These are phyloP conservation scores for Thereuonema tuberculata DNA, from an alignment of 1,140 invertebrate species.

Conservation along the genomic window DNA sequence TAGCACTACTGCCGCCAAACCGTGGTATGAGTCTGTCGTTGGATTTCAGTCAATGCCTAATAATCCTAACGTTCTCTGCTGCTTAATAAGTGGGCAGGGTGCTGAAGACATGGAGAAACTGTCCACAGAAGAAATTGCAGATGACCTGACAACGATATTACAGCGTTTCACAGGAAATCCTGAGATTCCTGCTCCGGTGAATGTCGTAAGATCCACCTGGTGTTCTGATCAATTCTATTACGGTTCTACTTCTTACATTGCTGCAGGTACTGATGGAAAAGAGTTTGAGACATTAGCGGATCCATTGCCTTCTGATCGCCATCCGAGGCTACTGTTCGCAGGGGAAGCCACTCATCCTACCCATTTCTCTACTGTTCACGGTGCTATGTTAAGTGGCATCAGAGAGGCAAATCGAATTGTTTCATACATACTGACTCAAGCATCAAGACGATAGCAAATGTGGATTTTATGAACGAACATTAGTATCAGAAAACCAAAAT, in stretches of 20 bases:
- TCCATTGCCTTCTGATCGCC: neutral
- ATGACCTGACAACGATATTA: neutral
- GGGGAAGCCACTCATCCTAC: slow-evolving; percentile 53
- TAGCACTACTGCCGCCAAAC: neutral
- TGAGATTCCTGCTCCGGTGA: neutral
- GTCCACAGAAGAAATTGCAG: neutral
- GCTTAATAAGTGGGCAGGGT: neutral
- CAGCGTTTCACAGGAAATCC: neutral
- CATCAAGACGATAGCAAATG: too few species aligned
- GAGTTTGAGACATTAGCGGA: neutral
- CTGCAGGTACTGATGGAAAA: neutral
- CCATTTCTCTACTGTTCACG: slow-evolving; percentile 60
- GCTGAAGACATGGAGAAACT: neutral
- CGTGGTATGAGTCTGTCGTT: neutral
- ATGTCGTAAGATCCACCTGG: neutral
- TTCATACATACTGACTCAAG: too few species aligned
- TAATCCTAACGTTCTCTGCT: neutral
- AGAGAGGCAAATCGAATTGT: slow-evolving; percentile 33
- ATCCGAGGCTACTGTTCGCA: slow-evolving; percentile 35
- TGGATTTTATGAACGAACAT: too few species aligned
- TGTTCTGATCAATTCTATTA: neutral
- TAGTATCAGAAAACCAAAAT: too few species aligned
- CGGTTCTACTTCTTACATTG: neutral
- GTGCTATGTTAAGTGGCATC: slow-evolving; percentile 38
- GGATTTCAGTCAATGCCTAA: neutral